Evolutionary conservation across 2,113 vertebrate genomes (phyloP).

Genomic region (Pygoscelis antarcticus): DNA sequence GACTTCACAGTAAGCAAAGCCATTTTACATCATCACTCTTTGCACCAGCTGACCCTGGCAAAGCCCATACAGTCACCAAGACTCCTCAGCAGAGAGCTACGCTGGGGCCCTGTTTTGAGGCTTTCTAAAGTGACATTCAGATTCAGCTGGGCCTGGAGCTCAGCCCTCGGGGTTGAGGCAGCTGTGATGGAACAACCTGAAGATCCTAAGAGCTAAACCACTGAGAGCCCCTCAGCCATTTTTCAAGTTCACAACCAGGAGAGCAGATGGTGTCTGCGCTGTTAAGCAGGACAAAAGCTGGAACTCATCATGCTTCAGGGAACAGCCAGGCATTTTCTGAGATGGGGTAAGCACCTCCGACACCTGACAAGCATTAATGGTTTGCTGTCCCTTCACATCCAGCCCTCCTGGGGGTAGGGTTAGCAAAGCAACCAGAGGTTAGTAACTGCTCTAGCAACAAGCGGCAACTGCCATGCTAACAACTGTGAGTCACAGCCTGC

Average conservation of each 20-base stretch:
- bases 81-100: background rate
- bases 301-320: background rate
- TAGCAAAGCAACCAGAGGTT: background rate
- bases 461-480: background rate
- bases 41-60: no score
- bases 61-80: accelerated
- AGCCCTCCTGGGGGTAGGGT: background rate
- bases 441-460: background rate
- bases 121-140: background rate
- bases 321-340: background rate
- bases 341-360: background rate
- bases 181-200: background rate
- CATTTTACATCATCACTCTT: background rate
- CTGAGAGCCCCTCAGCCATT: no score
- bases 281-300: no score
- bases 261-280: background rate
- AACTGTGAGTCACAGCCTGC: background rate
- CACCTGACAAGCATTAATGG: background rate
- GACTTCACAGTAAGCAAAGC: slow-evolving; percentile 62
- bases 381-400: background rate
- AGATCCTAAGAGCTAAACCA: background rate
- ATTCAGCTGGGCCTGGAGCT: background rate
- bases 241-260: no score
- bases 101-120: background rate
- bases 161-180: background rate